These are phyloP conservation scores for Chaetogeoica ovagalla DNA, from an alignment of 2,888 invertebrate genomes.

Conservation along the genomic window DNA sequence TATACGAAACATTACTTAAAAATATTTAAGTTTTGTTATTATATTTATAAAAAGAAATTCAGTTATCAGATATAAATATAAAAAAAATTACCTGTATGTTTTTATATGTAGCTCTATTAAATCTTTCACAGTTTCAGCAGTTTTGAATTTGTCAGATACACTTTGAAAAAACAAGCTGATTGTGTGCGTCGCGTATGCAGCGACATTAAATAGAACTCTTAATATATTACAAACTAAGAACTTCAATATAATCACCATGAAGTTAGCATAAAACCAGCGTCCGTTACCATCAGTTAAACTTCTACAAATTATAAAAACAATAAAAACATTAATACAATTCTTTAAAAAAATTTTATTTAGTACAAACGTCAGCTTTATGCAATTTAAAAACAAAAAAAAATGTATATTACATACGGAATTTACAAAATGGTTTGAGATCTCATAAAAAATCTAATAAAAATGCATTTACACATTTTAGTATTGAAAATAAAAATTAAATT, in stretches of 20 bases:
- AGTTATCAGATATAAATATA: too few species aligned
- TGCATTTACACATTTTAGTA: too few species aligned
- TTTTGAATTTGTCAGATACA: constrained; percentile 8
- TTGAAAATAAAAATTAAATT: too few species aligned
- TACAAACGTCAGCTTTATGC: too few species aligned
- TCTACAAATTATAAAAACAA: constrained; percentile 4
- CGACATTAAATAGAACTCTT: background rate
- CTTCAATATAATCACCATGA: background rate
- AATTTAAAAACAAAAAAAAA: too few species aligned
- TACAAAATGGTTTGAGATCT: too few species aligned
- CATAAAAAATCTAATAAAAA: too few species aligned
- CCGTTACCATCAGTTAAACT: background rate
- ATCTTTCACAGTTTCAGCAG: background rate
- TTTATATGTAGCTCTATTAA: background rate
- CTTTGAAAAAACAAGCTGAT: background rate
- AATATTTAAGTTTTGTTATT: too few species aligned
- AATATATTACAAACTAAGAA: background rate
- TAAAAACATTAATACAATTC: background rate
- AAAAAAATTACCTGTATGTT: background rate
- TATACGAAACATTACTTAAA: too few species aligned
- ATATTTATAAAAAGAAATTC: too few species aligned
- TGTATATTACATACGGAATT: too few species aligned
- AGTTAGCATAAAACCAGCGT: background rate
- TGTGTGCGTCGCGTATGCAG: background rate
- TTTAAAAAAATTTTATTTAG: too few species aligned